Percentiles rank a stretch among this genome's conserved stretches.
Conservation (phyloP, 2,113 vertebrate species). For the Colius striatus region DNA sequence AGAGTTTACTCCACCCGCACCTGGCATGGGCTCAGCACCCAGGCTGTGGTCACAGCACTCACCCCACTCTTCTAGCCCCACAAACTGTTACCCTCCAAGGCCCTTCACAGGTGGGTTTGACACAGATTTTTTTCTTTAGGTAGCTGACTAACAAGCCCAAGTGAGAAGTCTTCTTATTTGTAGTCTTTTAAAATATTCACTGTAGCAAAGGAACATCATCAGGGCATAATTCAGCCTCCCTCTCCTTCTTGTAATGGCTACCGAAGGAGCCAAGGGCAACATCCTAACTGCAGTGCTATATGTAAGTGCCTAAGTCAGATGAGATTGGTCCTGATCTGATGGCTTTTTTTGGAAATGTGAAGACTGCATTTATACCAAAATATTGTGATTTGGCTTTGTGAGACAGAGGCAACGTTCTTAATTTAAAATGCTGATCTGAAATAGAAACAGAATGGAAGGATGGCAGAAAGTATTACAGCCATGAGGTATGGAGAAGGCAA, state of each 20-base stretch:
- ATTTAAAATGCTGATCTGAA: background rate
- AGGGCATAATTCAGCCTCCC: background rate
- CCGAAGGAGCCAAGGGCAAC: background rate
- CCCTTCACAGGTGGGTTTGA: rapidly evolving
- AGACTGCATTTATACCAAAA: background rate
- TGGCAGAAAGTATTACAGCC: background rate
- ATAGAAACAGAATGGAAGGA: background rate
- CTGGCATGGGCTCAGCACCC: rapidly evolving
- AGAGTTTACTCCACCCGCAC: background rate
- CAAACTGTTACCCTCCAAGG: background rate
- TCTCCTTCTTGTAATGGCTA: background rate
- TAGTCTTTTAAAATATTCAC: background rate
- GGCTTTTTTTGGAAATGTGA: background rate
- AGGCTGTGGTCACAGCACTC: background rate
- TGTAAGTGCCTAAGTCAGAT: rapidly evolving
- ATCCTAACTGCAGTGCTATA: background rate
- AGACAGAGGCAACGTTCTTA: background rate
- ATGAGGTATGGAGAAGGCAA: background rate
- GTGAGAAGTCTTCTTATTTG: background rate
- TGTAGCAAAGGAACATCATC: background rate
- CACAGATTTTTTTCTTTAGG: background rate
- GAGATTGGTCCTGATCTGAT: background rate
- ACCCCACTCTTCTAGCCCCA: background rate
- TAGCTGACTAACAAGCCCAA: background rate
- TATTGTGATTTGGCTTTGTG: background rate